Evolutionary conservation across 2,113 vertebrate genomes (phyloP).

Genomic region (Triplophysa siluroides): DNA sequence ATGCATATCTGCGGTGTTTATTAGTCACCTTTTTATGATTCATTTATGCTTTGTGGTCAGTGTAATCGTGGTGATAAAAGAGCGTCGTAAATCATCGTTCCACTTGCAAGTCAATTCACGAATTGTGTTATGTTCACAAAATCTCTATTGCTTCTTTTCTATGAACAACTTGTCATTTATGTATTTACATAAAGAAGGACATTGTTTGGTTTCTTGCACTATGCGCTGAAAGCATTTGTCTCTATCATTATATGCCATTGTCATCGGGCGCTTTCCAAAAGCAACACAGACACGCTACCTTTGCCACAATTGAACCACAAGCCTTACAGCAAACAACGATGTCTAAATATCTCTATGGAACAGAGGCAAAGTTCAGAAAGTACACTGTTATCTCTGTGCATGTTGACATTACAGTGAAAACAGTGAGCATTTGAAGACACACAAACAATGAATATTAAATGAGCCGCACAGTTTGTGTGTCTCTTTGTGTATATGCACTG

Average conservation of each 20-base stretch:
- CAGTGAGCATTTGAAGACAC: neutral
- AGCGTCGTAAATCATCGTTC: neutral
- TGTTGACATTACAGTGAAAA: neutral
- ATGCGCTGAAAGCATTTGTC: slow-evolving; percentile 9
- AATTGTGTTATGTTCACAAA: no score
- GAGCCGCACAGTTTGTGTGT: neutral
- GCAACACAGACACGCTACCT: slow-evolving; percentile 16
- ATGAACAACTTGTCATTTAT: neutral
- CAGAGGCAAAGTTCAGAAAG: neutral
- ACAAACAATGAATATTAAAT: neutral
- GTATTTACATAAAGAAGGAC: neutral
- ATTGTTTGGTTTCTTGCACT: no score
- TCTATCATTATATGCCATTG: slow-evolving; percentile 8
- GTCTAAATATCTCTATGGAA: neutral
- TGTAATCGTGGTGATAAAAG: slow-evolving; percentile 22
- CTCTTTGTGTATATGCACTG: neutral
- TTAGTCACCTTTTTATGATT: slow-evolving; percentile 29
- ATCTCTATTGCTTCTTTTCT: neutral
- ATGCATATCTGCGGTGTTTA: slow-evolving; percentile 15
- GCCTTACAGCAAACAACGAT: slow-evolving; percentile 15
- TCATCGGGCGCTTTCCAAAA: slow-evolving; percentile 12
- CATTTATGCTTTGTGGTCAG: slow-evolving; percentile 12
- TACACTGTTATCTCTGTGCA: neutral
- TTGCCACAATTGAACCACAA: slow-evolving; percentile 26
- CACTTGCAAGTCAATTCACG: neutral